These are phyloP conservation scores for Romanomermis culicivorax DNA, from an alignment of 2,888 invertebrate genomes.

Conservation along the genomic window DNA sequence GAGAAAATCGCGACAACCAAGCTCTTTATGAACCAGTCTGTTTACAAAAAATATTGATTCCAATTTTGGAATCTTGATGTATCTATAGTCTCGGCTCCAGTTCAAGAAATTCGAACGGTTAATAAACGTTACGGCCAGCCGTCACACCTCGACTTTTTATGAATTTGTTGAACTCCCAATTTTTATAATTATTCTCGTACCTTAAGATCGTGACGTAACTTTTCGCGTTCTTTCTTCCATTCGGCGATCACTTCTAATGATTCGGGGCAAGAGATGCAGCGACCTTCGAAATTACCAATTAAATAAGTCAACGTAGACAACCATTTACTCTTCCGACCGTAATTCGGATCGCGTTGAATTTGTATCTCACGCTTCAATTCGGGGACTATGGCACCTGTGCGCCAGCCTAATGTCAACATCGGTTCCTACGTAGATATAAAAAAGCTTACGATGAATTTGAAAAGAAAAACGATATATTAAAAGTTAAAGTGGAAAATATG, in stretches of 20 bases:
- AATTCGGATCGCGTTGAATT: conserved; percentile 56
- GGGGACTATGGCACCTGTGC: conserved; percentile 86
- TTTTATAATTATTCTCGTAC: not conserved
- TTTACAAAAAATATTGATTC: no score
- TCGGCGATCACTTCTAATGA: conserved; percentile 38
- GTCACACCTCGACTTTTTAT: no score
- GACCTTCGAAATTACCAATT: conserved; percentile 68
- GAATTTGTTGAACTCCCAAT: not conserved
- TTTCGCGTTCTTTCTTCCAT: conserved; percentile 45
- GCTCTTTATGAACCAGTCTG: no score
- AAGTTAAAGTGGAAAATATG: no score
- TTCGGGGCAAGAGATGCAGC: conserved; percentile 45
- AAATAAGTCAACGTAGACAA: conserved; percentile 68
- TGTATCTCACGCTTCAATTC: conserved; percentile 85
- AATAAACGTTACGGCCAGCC: no score
- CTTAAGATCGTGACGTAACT: not conserved
- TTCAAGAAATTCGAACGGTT: no score
- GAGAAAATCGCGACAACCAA: no score
- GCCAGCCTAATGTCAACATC: conserved; percentile 82
- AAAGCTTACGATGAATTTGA: not conserved
- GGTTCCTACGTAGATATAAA: conserved; percentile 42
- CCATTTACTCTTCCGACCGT: conserved; percentile 49
- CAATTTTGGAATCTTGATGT: no score
- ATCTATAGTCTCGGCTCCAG: no score
- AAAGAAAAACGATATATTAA: not conserved